Conservation (phyloP, 2,797 vertebrate genomes). For the Myotis myotis region DNA sequence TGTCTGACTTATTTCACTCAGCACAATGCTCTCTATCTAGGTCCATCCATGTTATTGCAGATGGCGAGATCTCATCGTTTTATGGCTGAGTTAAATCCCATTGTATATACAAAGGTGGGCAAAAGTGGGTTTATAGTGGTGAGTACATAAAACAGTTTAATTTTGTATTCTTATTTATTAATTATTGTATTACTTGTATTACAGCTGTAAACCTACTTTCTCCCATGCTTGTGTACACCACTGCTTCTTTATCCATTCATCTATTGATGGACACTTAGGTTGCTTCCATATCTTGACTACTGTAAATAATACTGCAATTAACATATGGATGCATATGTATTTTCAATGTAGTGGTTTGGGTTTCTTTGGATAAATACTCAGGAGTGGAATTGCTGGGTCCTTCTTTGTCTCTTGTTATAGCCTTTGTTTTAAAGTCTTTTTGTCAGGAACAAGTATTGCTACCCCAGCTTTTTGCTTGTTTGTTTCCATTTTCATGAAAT, state of each 20-base stretch:
- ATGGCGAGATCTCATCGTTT: too few relatives aligned
- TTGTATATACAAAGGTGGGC: too few relatives aligned
- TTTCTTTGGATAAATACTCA: background rate
- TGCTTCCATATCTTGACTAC: background rate
- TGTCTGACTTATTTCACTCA: background rate
- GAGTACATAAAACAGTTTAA: too few relatives aligned
- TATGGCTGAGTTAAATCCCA: too few relatives aligned
- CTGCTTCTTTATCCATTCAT: background rate
- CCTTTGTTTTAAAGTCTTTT: background rate
- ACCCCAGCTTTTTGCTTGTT: background rate
- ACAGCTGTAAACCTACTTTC: background rate
- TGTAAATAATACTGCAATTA: background rate
- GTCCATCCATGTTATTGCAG: too few relatives aligned
- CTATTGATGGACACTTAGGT: background rate
- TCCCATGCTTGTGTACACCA: background rate
- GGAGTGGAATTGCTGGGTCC: background rate
- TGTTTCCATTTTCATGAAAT: background rate
- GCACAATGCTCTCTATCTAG: background rate
- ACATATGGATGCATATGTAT: background rate
- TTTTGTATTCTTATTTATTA: too few relatives aligned
- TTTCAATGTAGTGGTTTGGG: background rate
- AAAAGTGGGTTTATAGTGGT: too few relatives aligned
- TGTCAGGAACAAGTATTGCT: background rate
- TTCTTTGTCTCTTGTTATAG: background rate
- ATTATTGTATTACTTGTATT: background rate